phyloP scores from a whole-genome alignment of 2,113 vertebrate species.

The Neogobius melanostomus region DNA sequence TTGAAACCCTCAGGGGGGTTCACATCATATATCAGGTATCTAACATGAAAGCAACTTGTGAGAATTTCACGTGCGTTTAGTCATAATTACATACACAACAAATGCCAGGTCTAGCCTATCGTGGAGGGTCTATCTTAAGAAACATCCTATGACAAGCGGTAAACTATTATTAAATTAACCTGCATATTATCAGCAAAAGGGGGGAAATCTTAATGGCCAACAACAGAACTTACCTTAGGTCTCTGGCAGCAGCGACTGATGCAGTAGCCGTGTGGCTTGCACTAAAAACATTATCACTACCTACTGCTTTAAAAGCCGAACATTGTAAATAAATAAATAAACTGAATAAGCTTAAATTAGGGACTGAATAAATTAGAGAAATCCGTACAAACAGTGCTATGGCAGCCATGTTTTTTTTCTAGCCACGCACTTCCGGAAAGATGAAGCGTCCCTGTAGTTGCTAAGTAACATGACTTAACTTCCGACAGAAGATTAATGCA shows the following conservation, averaged over 20 bases:
- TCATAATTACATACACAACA: too few species aligned
- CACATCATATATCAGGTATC: constrained; percentile 94
- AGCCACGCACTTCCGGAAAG: constrained; percentile 78
- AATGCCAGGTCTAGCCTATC: too few species aligned
- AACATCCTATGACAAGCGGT: too few species aligned
- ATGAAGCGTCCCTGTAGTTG: constrained; percentile 61
- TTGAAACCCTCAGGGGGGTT: constrained; percentile 97
- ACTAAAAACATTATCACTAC: constrained; percentile 58
- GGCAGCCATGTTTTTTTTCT: constrained; percentile 72
- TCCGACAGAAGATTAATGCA: background rate
- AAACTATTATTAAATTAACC: too few species aligned
- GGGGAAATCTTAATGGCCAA: constrained; percentile 12
- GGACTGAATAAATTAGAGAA: constrained; percentile 11
- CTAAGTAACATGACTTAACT: constrained; percentile 58
- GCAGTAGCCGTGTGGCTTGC: constrained; percentile 55
- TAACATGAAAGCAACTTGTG: constrained; percentile 43
- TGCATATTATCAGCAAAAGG: too few species aligned
- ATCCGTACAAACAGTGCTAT: background rate
- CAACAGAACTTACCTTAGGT: constrained; percentile 67
- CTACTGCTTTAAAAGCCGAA: constrained; percentile 16
- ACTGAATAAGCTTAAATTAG: background rate
- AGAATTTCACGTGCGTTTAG: background rate
- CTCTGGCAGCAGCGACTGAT: constrained; percentile 59
- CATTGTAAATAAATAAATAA: constrained; percentile 15
- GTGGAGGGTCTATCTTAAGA: too few species aligned